Conservation (phyloP, 2,113 vertebrate species). For the Bos taurus region DNA sequence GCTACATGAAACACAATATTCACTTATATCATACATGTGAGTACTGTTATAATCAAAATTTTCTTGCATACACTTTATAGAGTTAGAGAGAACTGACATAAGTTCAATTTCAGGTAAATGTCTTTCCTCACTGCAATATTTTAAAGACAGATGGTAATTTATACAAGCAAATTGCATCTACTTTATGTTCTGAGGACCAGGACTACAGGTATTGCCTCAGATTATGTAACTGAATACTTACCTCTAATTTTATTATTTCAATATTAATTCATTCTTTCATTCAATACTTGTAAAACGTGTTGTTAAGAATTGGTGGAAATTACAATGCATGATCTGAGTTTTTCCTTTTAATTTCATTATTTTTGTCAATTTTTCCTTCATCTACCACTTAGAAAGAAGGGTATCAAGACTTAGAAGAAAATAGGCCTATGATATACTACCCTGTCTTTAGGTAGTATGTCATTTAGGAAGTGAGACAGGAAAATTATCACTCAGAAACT, state of each 20-base stretch:
- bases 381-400: background rate
- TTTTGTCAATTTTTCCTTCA: background rate
- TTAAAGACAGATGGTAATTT: background rate
- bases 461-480: background rate
- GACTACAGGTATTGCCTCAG: too few relatives aligned
- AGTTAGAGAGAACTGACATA: background rate
- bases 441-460: background rate
- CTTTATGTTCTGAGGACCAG: background rate
- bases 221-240: background rate
- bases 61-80: background rate
- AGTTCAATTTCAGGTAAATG: background rate
- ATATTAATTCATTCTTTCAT: background rate
- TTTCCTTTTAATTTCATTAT: background rate
- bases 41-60: background rate
- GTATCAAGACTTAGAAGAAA: background rate
- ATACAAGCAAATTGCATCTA: background rate
- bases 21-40: background rate
- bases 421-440: background rate
- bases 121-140: background rate
- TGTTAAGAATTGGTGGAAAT: background rate
- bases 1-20: background rate
- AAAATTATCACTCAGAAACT: background rate
- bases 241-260: background rate
- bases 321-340: background rate
- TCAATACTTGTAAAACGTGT: background rate